These are phyloP conservation scores for Penaeus japonicus DNA, from an alignment of 1,140 invertebrate genomes.

Conservation along the genomic window DNA sequence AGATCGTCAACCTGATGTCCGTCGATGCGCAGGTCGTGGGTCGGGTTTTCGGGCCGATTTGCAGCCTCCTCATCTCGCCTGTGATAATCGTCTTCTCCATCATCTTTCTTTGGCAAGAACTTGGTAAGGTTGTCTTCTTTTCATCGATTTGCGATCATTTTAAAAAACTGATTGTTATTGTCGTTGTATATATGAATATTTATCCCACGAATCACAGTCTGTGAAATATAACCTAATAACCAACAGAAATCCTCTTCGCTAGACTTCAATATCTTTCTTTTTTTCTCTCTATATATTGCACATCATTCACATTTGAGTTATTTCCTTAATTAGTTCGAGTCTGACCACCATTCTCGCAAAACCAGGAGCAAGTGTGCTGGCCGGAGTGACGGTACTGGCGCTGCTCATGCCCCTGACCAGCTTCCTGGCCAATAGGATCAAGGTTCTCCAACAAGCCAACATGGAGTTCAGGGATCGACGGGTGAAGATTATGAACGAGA, in stretches of 20 bases:
- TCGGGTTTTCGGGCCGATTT: constrained; percentile 87
- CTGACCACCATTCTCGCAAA: too few relatives aligned
- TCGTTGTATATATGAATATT: too few relatives aligned
- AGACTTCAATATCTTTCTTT: too few relatives aligned
- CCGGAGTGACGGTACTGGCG: constrained; percentile 91
- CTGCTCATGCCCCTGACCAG: constrained; percentile 90
- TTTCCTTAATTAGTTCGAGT: too few relatives aligned
- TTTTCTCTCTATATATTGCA: too few relatives aligned
- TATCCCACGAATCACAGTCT: too few relatives aligned
- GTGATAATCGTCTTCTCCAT: constrained; percentile 87
- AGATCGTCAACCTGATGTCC: constrained; percentile 93
- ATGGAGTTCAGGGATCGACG: constrained; percentile 92
- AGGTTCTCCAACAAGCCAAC: constrained; percentile 79
- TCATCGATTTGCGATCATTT: too few relatives aligned
- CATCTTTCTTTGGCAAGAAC: constrained; percentile 88
- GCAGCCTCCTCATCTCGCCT: constrained; percentile 96
- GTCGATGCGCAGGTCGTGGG: constrained; percentile 85
- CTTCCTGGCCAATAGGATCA: constrained; percentile 80
- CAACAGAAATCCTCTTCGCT: too few relatives aligned
- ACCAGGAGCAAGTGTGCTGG: constrained; percentile 81
- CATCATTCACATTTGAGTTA: too few relatives aligned
- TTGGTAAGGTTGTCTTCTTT: constrained; percentile 61
- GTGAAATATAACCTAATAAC: too few relatives aligned
- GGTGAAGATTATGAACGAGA: constrained; percentile 94
- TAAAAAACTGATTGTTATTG: too few relatives aligned